A percentile compares a stretch with the other conserved stretches of the same genome.
These are phyloP conservation scores for Apotomis turbidana DNA, from an alignment of 2,888 invertebrate species.

Conservation along the genomic window DNA sequence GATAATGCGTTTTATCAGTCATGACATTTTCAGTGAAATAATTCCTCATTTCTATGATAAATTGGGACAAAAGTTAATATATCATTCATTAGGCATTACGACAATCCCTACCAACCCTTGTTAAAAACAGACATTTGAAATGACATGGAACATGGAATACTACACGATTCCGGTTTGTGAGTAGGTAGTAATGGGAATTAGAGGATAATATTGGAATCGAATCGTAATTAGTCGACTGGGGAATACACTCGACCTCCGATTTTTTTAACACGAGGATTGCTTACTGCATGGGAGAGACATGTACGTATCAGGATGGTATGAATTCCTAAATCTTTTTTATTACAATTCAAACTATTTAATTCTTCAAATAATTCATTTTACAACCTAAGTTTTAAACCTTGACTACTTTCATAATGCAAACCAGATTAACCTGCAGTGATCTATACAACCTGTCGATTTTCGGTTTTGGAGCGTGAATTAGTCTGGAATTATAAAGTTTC, in stretches of 20 bases:
- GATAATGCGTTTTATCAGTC: background rate
- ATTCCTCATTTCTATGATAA: background rate
- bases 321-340: too few species aligned
- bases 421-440: too few species aligned
- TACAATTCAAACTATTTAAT: too few species aligned
- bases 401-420: too few species aligned
- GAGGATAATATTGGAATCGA: slow-evolving; percentile 14
- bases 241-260: background rate
- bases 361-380: too few species aligned
- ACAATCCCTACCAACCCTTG: slow-evolving; percentile 10
- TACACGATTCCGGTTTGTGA: background rate
- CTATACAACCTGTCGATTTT: too few species aligned
- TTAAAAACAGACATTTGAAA: slow-evolving; percentile 24
- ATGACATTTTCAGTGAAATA: background rate
- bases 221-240: slow-evolving; percentile 14
- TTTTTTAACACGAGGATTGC: background rate
- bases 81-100: slow-evolving; percentile 2
- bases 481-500: too few species aligned
- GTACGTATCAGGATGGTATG: background rate
- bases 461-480: too few species aligned
- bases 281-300: background rate
- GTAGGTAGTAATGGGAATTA: slow-evolving; percentile 18
- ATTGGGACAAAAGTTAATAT: slow-evolving; percentile 2
- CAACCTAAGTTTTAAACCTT: too few species aligned
- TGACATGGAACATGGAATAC: background rate